A percentile compares a stretch with the other conserved stretches of the same genome.
These are phyloP conservation scores for Caenorhabditis sp. DNA, from an alignment of 2,888 invertebrate species.

Conservation along the genomic window DNA sequence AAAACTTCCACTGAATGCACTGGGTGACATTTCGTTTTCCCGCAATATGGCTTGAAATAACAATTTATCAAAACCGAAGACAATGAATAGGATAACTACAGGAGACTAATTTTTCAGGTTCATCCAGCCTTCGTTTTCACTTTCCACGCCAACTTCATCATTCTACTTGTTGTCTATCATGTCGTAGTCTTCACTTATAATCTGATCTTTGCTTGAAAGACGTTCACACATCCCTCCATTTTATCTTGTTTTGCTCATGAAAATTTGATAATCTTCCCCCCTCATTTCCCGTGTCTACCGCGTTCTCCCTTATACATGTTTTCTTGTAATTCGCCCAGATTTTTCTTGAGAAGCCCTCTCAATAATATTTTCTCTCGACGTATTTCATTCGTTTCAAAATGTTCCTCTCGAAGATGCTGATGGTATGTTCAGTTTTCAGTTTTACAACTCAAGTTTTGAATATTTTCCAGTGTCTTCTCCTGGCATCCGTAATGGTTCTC, in stretches of 20 bases:
- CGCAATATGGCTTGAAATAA: no score
- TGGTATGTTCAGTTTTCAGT: not conserved
- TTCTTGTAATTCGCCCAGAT: conserved; percentile 10
- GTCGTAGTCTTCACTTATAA: no score
- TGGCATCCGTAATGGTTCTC: not conserved
- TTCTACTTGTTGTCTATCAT: no score
- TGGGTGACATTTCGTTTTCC: no score
- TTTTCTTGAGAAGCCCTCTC: not conserved
- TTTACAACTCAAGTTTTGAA: no score
- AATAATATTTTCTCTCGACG: not conserved
- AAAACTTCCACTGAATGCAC: no score
- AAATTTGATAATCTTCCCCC: conserved; percentile 18
- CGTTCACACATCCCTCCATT: not conserved
- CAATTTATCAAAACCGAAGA: no score
- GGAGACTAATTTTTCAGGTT: no score
- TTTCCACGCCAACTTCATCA: no score
- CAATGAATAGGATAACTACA: no score
- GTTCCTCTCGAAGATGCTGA: not conserved
- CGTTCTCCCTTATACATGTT: not conserved
- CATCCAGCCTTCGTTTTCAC: no score
- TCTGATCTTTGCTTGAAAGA: conserved; percentile 5
- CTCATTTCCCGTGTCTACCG: conserved; percentile 12
- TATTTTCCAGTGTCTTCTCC: not conserved
- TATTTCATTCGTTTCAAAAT: conserved; percentile 1
- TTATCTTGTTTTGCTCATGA: conserved; percentile 18